These are phyloP conservation scores for Rhea americana DNA, from an alignment of 2,113 vertebrate species.

Conservation along the genomic window DNA sequence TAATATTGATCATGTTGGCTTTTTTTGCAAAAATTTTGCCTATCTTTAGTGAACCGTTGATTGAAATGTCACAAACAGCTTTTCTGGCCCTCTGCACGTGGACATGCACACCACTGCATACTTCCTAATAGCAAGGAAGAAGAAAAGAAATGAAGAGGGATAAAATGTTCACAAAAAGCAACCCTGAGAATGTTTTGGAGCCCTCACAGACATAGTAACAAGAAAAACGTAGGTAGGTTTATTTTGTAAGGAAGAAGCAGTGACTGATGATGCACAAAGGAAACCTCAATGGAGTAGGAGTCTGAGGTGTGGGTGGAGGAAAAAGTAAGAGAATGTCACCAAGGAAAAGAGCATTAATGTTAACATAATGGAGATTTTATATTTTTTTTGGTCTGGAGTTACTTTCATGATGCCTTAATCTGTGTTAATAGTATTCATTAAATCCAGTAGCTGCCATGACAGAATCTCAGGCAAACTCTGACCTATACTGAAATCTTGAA, in stretches of 20 bases:
- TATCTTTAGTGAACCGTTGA: not conserved
- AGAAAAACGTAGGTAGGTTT: slow-evolving; percentile 1
- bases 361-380: not conserved
- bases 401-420: not conserved
- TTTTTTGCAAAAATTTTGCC: not conserved
- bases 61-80: not conserved
- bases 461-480: not conserved
- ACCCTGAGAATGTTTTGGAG: not conserved
- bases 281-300: not conserved
- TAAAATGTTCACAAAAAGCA: not conserved
- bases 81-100: not conserved
- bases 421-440: not conserved
- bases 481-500: not conserved
- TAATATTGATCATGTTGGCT: not conserved
- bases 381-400: not conserved
- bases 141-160: not conserved
- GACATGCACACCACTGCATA: not conserved
- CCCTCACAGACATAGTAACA: not conserved
- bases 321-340: not conserved
- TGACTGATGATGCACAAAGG: slow-evolving; percentile 11
- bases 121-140: not conserved
- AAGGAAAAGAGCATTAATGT: not conserved
- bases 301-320: not conserved
- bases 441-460: not conserved
- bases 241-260: slow-evolving; percentile 15